Conservation (phyloP, 2,113 vertebrate species). For the Emydocephalus ijimae region DNA sequence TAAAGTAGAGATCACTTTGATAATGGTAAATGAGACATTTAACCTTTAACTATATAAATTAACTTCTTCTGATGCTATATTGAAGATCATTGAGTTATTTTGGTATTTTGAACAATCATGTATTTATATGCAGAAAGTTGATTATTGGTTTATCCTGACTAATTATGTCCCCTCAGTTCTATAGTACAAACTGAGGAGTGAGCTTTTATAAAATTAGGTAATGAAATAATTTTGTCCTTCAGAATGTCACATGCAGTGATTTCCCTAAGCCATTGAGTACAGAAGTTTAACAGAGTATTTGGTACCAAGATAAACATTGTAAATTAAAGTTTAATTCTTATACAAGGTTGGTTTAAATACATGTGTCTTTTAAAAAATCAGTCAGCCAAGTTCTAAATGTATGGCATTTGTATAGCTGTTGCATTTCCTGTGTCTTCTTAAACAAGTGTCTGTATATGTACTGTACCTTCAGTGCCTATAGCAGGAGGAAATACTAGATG, state of each 20-base stretch:
- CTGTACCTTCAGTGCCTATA: neutral
- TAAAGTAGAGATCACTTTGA: conserved; percentile 28
- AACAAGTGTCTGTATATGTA: neutral
- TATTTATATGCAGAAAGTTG: conserved; percentile 39
- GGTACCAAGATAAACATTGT: neutral
- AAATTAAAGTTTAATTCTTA: neutral
- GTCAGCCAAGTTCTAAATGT: neutral
- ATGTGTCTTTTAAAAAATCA: neutral
- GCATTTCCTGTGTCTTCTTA: neutral
- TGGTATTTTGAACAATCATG: conserved; percentile 40
- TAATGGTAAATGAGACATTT: conserved; percentile 39
- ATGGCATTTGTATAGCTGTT: neutral
- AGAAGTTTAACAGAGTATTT: neutral
- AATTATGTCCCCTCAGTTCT: conserved; percentile 24
- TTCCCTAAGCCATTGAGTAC: conserved; percentile 11
- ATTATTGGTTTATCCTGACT: conserved; percentile 27
- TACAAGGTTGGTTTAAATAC: neutral
- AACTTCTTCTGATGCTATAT: conserved; percentile 12
- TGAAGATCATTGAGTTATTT: conserved; percentile 38
- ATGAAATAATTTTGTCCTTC: neutral
- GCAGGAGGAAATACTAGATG: neutral
- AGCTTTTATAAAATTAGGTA: neutral
- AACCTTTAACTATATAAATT: conserved; percentile 52
- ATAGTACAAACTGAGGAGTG: neutral
- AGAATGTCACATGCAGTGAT: neutral